phyloP scores from a whole-genome alignment of 1,140 invertebrate species.

The Drosophila sulfurigaster region DNA sequence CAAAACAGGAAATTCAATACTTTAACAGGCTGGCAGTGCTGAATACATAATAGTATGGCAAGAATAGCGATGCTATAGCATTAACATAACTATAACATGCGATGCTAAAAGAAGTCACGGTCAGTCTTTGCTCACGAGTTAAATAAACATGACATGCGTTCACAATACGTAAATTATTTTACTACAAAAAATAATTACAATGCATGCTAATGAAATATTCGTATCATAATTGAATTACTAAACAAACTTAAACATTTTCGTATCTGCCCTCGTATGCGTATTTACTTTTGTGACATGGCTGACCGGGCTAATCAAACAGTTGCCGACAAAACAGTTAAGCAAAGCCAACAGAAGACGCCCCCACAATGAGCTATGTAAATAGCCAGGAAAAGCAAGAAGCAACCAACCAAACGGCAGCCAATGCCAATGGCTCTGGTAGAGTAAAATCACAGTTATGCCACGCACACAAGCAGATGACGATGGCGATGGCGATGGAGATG shows the following conservation, averaged over 20 bases:
- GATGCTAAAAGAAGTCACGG: too few species aligned
- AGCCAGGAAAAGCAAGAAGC: conserved; percentile 6
- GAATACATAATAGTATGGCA: too few species aligned
- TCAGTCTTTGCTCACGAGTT: too few species aligned
- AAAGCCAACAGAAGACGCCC: conserved; percentile 43
- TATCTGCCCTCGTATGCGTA: conserved; percentile 20
- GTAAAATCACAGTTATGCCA: conserved; percentile 42
- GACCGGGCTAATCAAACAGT: conserved; percentile 49
- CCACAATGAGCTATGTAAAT: conserved; percentile 47
- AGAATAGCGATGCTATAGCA: too few species aligned
- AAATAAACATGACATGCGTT: too few species aligned
- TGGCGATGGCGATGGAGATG: neutral
- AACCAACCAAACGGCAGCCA: neutral
- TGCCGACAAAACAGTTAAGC: conserved; percentile 38
- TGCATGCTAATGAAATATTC: too few species aligned
- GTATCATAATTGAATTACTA: too few species aligned
- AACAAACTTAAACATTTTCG: neutral
- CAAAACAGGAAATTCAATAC: too few species aligned
- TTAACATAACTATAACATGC: too few species aligned
- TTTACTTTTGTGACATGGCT: conserved; percentile 38
- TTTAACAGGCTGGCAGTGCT: too few species aligned
- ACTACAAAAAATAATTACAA: neutral
- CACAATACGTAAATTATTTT: too few species aligned
- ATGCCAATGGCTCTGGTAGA: neutral
- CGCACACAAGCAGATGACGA: conserved; percentile 6